Percentiles rank a stretch among this genome's conserved stretches.
Conservation (phyloP, 2,113 vertebrate genomes). For the Dascyllus trimaculatus region DNA sequence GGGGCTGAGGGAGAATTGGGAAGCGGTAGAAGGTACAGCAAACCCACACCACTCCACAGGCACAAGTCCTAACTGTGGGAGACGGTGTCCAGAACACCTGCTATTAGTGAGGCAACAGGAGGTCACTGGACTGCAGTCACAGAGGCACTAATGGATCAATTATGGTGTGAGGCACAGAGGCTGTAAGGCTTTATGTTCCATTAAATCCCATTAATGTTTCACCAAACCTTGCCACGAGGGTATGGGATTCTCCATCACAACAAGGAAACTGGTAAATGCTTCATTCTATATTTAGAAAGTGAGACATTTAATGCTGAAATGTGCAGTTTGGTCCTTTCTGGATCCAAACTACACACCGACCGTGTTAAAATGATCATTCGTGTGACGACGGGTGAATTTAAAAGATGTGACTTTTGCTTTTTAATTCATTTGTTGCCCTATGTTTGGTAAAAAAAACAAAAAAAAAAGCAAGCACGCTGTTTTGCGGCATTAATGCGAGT, state of each 20-base stretch:
- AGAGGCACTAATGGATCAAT: slow-evolving; percentile 12
- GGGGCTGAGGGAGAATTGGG: not conserved
- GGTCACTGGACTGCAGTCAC: slow-evolving; percentile 11
- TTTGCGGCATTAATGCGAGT: no score
- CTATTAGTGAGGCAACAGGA: slow-evolving; percentile 16
- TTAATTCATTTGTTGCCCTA: no score
- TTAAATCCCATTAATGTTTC: slow-evolving; percentile 26
- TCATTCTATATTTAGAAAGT: not conserved
- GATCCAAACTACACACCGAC: not conserved
- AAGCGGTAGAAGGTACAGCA: not conserved
- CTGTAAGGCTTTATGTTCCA: slow-evolving; percentile 26
- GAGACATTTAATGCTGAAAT: not conserved
- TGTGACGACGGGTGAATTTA: no score
- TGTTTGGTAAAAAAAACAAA: no score
- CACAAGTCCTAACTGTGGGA: not conserved
- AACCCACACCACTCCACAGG: not conserved
- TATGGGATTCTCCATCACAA: not conserved
- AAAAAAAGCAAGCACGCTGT: no score
- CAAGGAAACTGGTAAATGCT: not conserved
- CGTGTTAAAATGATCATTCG: no score
- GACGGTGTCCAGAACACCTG: slow-evolving; percentile 2
- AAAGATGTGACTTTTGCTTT: no score
- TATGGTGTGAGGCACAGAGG: not conserved
- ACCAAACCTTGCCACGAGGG: not conserved
- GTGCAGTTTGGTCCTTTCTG: not conserved